A percentile compares a stretch with the other conserved stretches of the same genome.
phyloP scores from a whole-genome alignment of 2,888 invertebrate species.

The Acleris literana region DNA sequence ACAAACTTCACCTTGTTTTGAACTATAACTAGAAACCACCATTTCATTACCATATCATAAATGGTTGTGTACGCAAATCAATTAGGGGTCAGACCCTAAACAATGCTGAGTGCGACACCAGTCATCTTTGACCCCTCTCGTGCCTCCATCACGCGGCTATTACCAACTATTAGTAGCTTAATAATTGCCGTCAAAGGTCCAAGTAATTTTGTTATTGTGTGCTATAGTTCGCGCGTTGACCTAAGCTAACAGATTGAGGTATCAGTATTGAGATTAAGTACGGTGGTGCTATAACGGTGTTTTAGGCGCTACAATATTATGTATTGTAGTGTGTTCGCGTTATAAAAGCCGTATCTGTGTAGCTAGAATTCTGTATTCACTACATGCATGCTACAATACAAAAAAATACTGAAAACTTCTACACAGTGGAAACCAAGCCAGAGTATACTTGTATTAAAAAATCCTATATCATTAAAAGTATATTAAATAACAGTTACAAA shows the following conservation, averaged over 20 bases:
- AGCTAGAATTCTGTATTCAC: no score
- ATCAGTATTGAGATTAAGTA: slow-evolving; percentile 12
- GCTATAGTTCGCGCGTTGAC: slow-evolving; percentile 22
- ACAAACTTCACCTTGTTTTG: neutral
- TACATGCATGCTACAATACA: no score
- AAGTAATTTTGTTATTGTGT: slow-evolving; percentile 32
- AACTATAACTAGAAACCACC: slow-evolving; percentile 29
- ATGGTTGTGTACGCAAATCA: slow-evolving; percentile 39
- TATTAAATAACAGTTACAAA: slow-evolving; percentile 7
- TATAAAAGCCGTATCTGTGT: no score
- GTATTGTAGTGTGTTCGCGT: no score
- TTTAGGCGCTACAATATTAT: neutral
- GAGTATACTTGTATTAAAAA: neutral
- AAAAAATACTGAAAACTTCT: neutral
- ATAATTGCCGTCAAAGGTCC: slow-evolving; percentile 36
- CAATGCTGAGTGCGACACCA: slow-evolving; percentile 41
- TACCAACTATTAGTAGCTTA: slow-evolving; percentile 31
- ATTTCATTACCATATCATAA: slow-evolving; percentile 49
- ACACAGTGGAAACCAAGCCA: neutral
- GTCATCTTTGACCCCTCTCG: slow-evolving; percentile 39
- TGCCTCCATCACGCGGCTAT: slow-evolving; percentile 28
- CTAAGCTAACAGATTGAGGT: slow-evolving; percentile 29
- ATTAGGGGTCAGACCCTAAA: slow-evolving; percentile 44
- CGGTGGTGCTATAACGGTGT: slow-evolving; percentile 1
- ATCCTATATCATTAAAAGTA: neutral